Percentiles rank a stretch among this genome's conserved stretches.
phyloP scores from a whole-genome alignment of 1,140 invertebrate species.

The Alviniconcha marisindica region DNA sequence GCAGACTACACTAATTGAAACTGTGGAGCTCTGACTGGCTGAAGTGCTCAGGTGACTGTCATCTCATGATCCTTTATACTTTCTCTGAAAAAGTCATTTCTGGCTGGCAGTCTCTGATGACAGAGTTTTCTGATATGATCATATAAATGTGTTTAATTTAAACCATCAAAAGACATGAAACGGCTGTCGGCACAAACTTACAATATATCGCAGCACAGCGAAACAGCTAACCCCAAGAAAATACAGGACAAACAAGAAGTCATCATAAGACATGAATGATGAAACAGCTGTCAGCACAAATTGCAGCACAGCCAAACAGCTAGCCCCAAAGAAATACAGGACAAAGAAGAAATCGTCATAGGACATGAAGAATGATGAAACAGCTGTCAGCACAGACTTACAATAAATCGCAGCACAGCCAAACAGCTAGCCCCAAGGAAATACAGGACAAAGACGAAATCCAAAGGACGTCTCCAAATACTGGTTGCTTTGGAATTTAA shows the following conservation, averaged over 20 bases:
- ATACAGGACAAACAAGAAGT: slow-evolving; percentile 54
- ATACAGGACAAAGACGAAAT: slow-evolving; percentile 54
- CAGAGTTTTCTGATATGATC: no score
- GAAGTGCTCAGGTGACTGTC: no score
- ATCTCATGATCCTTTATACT: no score
- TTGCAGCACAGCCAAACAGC: slow-evolving; percentile 53
- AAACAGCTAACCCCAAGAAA: slow-evolving; percentile 51
- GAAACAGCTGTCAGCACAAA: slow-evolving; percentile 33
- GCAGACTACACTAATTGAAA: no score
- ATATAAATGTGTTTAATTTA: no score
- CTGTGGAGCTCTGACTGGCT: no score
- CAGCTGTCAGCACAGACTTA: slow-evolving; percentile 51
- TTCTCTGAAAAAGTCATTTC: no score
- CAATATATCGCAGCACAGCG: slow-evolving; percentile 59
- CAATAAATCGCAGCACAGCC: slow-evolving; percentile 59
- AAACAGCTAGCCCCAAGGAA: slow-evolving; percentile 51
- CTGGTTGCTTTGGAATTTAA: background rate
- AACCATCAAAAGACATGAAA: no score
- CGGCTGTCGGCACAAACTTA: slow-evolving; percentile 51
- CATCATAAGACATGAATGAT: slow-evolving; percentile 52
- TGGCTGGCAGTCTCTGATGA: no score
- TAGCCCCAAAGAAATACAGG: slow-evolving; percentile 51
- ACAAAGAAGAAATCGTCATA: slow-evolving; percentile 56
- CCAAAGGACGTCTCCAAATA: slow-evolving; percentile 49
- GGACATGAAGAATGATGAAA: no score